Evolutionary conservation across 2,797 vertebrate species (phyloP), one percentile per base, ranked within the genome.

Genomic region (Meda fulgida): DNA sequence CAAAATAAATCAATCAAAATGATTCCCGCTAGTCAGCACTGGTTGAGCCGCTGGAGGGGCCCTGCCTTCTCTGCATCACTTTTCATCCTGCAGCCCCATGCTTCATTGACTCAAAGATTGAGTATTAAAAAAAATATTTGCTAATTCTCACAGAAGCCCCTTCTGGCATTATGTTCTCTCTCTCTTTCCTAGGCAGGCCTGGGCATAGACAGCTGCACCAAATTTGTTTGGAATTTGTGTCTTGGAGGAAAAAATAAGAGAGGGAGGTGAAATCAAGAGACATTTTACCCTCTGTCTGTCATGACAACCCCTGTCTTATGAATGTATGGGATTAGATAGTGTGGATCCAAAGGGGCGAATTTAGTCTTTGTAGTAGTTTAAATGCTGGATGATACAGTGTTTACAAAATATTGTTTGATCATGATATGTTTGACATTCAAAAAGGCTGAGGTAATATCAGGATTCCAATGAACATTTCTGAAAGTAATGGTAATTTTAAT

Each of bases 151-250:
- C 90, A 93, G 93, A 94, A 94, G 92, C 92, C 91, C 92, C 91
- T 91, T 92, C 86, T 94, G 95, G 95, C 95, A 93, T 91, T 91
- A 88, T 51, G 76, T 84, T 84, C 76, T 79, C 88, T 89, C 92
- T 46, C 92, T 46, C 43, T 46, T 91, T 76, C 72, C 36, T 81
- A 85, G 94, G 92, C 96, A 96, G 96, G 96, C 94, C 96, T 78
- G 90, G 95, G 93, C 96, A 97, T 90, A 92, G 91, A 69, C 93
- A 85, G 65, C 85, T 88, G 93, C 93, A 92, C 93, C 94, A 95
- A 85, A 93, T 96, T 96, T 96, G 95, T 94, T 95, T 96, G 96
- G 97, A 97, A 97, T 97, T 96, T 80, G 91, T 97, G 96, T 97
- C 96, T 96, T 13, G 91, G 87, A 96, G 96, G 95, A 95, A 95